These are phyloP conservation scores for Epizoanthus illoricatus DNA, from an alignment of 92 coral and sea anemone genomes.

Conservation along the genomic window DNA sequence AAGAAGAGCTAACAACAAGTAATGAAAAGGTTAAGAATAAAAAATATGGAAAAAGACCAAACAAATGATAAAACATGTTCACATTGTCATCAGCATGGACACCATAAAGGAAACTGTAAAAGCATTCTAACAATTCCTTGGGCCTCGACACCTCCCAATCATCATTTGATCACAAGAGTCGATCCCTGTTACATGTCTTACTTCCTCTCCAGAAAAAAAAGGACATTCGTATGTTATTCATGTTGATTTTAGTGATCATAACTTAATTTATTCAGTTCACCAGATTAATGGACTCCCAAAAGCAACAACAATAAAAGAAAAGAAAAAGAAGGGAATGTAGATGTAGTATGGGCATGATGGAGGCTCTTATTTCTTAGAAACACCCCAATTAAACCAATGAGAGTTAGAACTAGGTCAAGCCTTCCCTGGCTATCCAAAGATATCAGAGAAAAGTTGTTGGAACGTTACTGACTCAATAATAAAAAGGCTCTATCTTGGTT, in stretches of 20 bases:
- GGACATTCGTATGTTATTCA: conserved; percentile 34
- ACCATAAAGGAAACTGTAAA: no score
- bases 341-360: conserved; percentile 37
- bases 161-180: no score
- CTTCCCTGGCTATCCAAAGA: conserved; percentile 56
- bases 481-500: no score
- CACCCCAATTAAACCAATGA: conserved; percentile 38
- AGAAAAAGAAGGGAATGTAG: conserved; percentile 18
- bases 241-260: conserved; percentile 43
- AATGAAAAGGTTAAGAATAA: no score
- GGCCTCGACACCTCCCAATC: no score
- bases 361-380: conserved; percentile 39
- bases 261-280: conserved; percentile 29
- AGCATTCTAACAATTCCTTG: no score
- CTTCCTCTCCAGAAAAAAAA: conserved; percentile 31
- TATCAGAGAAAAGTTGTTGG: conserved; percentile 46
- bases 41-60: no score
- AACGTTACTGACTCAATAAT: conserved; percentile 52
- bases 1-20: no score
- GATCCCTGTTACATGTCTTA: conserved; percentile 1
- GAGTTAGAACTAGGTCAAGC: conserved; percentile 35
- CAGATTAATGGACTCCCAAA: conserved; percentile 24
- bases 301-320: conserved; percentile 3
- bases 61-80: no score
- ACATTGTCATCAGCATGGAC: no score